Conservation (phyloP, 2,888 invertebrate species). For the Andrena camellia region DNA sequence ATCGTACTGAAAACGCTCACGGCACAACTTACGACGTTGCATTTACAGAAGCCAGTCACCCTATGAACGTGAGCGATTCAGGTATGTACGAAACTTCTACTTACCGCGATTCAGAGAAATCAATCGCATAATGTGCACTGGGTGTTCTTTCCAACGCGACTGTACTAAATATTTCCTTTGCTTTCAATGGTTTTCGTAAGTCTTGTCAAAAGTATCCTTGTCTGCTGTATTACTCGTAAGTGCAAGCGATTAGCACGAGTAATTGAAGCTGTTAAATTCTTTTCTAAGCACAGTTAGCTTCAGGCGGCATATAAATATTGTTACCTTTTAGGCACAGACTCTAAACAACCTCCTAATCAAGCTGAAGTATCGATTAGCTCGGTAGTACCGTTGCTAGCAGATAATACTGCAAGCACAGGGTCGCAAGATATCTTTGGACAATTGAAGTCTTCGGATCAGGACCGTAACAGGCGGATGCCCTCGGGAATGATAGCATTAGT, state of each 20-base stretch:
- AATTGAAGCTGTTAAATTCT: too few relatives aligned
- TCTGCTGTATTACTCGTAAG: neutral
- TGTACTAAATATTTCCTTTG: too few relatives aligned
- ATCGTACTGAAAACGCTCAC: neutral
- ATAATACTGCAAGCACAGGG: neutral
- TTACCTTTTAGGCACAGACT: conserved; percentile 3
- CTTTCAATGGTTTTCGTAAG: neutral
- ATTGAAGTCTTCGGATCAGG: conserved; percentile 28
- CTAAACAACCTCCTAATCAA: conserved; percentile 2
- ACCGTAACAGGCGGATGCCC: conserved; percentile 67
- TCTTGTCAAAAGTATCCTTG: neutral
- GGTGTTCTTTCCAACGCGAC: too few relatives aligned
- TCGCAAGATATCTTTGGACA: neutral
- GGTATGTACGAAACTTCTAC: conserved; percentile 10
- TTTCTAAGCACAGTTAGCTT: neutral
- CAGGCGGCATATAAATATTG: neutral
- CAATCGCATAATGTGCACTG: too few relatives aligned
- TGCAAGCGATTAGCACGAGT: neutral
- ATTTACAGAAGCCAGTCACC: neutral
- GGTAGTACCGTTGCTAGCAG: conserved; percentile 5
- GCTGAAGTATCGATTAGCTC: conserved; percentile 17
- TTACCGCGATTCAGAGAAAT: too few relatives aligned
- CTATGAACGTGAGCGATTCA: conserved; percentile 1
- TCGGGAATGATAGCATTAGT: conserved; percentile 77
- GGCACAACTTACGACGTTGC: neutral